Percentiles rank a stretch among this genome's conserved stretches.
Conservation (phyloP, 2,888 invertebrate species). For the Melikaiella ostensackeni region DNA sequence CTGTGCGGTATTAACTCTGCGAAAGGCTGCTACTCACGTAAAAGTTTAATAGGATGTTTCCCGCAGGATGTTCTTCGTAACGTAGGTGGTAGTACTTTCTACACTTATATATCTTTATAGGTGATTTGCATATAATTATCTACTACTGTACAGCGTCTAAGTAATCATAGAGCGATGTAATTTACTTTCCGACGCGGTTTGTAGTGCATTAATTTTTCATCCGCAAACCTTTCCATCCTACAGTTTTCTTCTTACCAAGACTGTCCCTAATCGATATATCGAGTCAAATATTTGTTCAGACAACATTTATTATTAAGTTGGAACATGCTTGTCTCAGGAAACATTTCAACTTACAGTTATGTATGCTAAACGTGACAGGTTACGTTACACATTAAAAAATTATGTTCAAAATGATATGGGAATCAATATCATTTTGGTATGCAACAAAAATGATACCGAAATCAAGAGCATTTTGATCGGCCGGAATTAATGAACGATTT, state of each 20-base stretch:
- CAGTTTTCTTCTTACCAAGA: background rate
- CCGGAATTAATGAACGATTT: too few relatives aligned
- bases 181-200: slow-evolving; percentile 6
- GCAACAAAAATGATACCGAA: too few relatives aligned
- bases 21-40: background rate
- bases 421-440: too few relatives aligned
- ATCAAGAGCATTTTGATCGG: too few relatives aligned
- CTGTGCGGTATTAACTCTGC: slow-evolving; percentile 13
- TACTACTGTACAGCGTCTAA: background rate
- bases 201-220: slow-evolving; percentile 15
- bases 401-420: too few relatives aligned
- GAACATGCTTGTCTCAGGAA: too few relatives aligned
- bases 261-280: background rate
- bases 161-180: slow-evolving; percentile 26
- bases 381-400: too few relatives aligned
- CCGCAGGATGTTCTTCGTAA: slow-evolving; percentile 9
- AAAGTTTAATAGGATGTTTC: slow-evolving; percentile 14
- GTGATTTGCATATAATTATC: slow-evolving; percentile 23
- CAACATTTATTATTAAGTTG: background rate
- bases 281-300: background rate
- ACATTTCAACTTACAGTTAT: too few relatives aligned
- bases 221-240: slow-evolving; percentile 10
- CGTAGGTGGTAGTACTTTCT: background rate
- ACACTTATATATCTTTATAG: background rate
- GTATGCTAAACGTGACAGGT: too few relatives aligned